These are phyloP conservation scores for Spilosoma lubricipeda DNA, from an alignment of 2,888 invertebrate species.

Conservation along the genomic window DNA sequence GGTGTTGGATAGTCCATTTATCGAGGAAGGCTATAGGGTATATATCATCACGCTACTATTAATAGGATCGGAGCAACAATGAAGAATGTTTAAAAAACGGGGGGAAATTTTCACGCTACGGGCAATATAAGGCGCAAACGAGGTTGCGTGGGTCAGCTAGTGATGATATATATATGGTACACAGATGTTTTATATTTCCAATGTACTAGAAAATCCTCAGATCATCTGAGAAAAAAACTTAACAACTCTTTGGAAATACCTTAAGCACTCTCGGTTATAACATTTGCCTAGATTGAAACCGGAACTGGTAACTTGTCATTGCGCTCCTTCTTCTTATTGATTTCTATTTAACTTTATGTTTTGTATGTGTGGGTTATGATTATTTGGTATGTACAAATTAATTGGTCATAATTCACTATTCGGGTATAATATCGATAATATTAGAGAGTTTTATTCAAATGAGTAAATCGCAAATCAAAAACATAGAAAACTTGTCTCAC, in stretches of 20 bases:
- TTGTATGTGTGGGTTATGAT: background rate
- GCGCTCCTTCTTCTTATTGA: background rate
- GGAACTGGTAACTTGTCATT: background rate
- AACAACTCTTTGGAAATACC: background rate
- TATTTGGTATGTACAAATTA: background rate
- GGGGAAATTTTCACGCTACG: too few relatives aligned
- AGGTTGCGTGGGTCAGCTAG: too few relatives aligned
- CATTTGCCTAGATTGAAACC: background rate
- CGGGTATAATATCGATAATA: background rate
- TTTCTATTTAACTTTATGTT: background rate
- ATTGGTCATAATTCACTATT: background rate
- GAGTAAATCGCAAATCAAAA: background rate
- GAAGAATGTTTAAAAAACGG: too few relatives aligned
- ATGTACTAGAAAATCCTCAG: background rate
- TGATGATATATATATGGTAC: background rate
- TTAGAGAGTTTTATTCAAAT: background rate
- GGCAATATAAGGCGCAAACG: too few relatives aligned
- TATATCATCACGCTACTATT: too few relatives aligned
- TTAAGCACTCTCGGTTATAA: background rate
- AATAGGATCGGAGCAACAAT: too few relatives aligned
- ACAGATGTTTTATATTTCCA: background rate
- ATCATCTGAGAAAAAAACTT: too few relatives aligned
- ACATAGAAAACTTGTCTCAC: background rate
- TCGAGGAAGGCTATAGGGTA: too few relatives aligned
- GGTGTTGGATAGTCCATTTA: too few relatives aligned